A percentile compares a stretch with the other conserved stretches of the same genome.
phyloP scores from a whole-genome alignment of 2,797 vertebrate genomes.

The Sparus aurata region DNA sequence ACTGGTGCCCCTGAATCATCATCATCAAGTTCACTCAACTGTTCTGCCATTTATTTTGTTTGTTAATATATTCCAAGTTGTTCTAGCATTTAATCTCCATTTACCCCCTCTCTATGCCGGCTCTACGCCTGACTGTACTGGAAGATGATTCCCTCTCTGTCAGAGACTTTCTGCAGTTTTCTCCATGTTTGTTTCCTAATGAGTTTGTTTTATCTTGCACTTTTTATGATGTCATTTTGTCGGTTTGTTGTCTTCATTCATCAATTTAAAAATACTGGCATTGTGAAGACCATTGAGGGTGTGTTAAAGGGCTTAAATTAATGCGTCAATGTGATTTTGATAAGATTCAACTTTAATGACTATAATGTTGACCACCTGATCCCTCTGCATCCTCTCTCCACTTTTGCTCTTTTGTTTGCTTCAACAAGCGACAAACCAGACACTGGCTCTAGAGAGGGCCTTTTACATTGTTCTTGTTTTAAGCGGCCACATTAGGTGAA shows the following conservation, averaged over 20 bases:
- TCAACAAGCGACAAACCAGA: background rate
- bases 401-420: constrained; percentile 8
- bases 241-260: constrained; percentile 24
- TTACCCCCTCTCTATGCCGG: constrained; percentile 41
- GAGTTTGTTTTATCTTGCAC: constrained; percentile 10
- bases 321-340: constrained; percentile 26
- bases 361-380: background rate
- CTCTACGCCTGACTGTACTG: constrained; percentile 28
- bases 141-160: constrained; percentile 30
- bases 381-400: background rate
- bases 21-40: constrained; percentile 9
- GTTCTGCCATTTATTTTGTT: constrained; percentile 17
- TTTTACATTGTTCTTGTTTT: too few species aligned
- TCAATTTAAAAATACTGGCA: constrained; percentile 28
- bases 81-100: constrained; percentile 47
- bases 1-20: background rate
- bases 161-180: constrained; percentile 36
- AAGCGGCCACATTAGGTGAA: too few species aligned
- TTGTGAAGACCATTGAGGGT: constrained; percentile 5
- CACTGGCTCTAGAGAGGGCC: too few species aligned
- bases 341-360: background rate
- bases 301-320: constrained; percentile 2
- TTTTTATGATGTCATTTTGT: constrained; percentile 17
- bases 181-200: constrained; percentile 31
- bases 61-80: constrained; percentile 36